Evolutionary conservation across 1,140 invertebrate genomes (phyloP).

Genomic region (Leguminivora glycinivorella): DNA sequence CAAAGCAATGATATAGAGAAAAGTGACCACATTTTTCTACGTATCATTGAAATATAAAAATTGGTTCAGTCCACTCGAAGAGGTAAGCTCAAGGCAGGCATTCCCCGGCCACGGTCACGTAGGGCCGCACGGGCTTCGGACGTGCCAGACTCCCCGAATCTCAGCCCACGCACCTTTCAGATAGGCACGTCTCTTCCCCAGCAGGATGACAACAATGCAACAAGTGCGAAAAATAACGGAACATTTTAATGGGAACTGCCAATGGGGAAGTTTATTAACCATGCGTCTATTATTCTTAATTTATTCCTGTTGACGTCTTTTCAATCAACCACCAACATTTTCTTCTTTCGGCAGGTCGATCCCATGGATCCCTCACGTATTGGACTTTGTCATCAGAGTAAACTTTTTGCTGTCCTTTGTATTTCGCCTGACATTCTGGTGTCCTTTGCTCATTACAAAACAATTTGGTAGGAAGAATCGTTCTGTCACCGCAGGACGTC

Average conservation of each 20-base stretch:
- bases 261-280: background rate
- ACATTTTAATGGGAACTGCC: background rate
- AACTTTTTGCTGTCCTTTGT: slow-evolving; percentile 13
- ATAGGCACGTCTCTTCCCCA: slow-evolving; percentile 10
- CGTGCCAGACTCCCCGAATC: slow-evolving; percentile 9
- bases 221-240: slow-evolving; percentile 6
- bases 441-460: slow-evolving; percentile 34
- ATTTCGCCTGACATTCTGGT: slow-evolving; percentile 14
- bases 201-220: slow-evolving; percentile 1
- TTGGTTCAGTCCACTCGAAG: background rate
- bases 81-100: background rate
- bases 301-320: background rate
- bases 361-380: slow-evolving; percentile 12
- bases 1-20: background rate
- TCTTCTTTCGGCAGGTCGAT: background rate
- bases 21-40: no score
- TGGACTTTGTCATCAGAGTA: slow-evolving; percentile 9
- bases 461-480: slow-evolving; percentile 35
- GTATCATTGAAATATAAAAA: background rate
- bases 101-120: background rate
- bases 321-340: background rate
- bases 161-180: background rate
- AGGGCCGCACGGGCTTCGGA: slow-evolving; percentile 5
- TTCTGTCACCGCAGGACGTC: slow-evolving; percentile 48
- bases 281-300: background rate